These are phyloP conservation scores for Hippocampus zosterae DNA, from an alignment of 2,113 vertebrate species.

Conservation along the genomic window DNA sequence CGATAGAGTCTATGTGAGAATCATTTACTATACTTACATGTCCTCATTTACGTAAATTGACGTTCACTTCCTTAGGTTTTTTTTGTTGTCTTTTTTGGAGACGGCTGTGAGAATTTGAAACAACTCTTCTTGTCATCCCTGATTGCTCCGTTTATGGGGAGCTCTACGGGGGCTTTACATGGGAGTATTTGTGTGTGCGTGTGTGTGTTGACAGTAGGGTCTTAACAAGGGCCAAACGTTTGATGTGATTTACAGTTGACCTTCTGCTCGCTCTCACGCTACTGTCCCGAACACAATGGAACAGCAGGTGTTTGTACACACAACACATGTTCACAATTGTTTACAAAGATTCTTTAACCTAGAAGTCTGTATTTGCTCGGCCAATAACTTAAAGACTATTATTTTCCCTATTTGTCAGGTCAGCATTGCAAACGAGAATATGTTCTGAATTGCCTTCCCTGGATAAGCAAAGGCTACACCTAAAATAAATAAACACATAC, in stretches of 20 bases:
- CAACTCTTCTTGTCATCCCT: slow-evolving; percentile 37
- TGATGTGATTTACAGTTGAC: slow-evolving; percentile 56
- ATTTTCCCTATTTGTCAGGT: neutral
- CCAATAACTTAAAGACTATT: neutral
- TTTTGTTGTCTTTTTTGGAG: slow-evolving; percentile 57
- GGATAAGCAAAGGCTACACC: no score
- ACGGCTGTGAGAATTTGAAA: slow-evolving; percentile 20
- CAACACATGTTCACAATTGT: slow-evolving; percentile 4
- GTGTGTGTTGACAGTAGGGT: slow-evolving; percentile 17
- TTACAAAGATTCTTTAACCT: neutral
- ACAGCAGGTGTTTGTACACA: slow-evolving; percentile 32
- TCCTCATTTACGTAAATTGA: slow-evolving; percentile 25
- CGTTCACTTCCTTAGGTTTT: slow-evolving; percentile 39
- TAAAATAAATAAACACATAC: no score
- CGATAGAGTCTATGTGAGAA: neutral
- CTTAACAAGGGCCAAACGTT: slow-evolving; percentile 46
- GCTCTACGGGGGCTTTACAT: slow-evolving; percentile 2
- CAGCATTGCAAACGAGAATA: no score
- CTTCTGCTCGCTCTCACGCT: slow-evolving; percentile 45
- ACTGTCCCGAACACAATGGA: slow-evolving; percentile 53
- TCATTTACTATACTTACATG: neutral
- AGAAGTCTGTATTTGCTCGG: neutral
- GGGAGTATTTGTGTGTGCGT: slow-evolving; percentile 1
- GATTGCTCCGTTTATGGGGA: slow-evolving; percentile 35
- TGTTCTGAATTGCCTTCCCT: no score